phyloP scores from a whole-genome alignment of 2,888 invertebrate genomes.

The Tricholauxania praeusta region DNA sequence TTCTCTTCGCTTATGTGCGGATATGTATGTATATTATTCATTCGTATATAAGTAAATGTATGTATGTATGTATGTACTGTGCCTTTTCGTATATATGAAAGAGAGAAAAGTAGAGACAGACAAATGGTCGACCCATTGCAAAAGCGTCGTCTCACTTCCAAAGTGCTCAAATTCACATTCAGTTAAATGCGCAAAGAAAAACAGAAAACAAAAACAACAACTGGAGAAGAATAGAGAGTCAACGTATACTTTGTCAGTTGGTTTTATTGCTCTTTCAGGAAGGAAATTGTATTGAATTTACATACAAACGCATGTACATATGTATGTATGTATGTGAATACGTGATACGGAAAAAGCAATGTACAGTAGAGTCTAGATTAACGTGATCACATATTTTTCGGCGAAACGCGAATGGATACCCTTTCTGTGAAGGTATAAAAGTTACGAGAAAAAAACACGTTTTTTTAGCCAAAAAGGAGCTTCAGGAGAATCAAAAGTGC shows the following conservation, averaged over 20 bases:
- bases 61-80: conserved; percentile 35
- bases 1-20: conserved; percentile 52
- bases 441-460: too few species aligned
- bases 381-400: too few species aligned
- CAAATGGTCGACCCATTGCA: not conserved
- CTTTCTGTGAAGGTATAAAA: too few species aligned
- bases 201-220: too few species aligned
- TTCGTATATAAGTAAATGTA: conserved; percentile 24
- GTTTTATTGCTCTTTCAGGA: not conserved
- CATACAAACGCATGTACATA: conserved; percentile 34
- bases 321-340: conserved; percentile 21
- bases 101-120: not conserved
- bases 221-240: too few species aligned
- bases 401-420: too few species aligned
- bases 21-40: conserved; percentile 24
- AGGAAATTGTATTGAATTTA: conserved; percentile 20
- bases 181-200: too few species aligned
- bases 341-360: not conserved
- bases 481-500: too few species aligned
- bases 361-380: too few species aligned
- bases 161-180: too few species aligned
- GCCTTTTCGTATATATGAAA: not conserved
- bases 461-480: too few species aligned
- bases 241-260: too few species aligned
- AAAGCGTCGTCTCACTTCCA: not conserved